Evolutionary conservation across 2,888 invertebrate genomes (phyloP), one percentile per base, ranked within the genome.

Genomic region (Tetragonula carbonaria): DNA sequence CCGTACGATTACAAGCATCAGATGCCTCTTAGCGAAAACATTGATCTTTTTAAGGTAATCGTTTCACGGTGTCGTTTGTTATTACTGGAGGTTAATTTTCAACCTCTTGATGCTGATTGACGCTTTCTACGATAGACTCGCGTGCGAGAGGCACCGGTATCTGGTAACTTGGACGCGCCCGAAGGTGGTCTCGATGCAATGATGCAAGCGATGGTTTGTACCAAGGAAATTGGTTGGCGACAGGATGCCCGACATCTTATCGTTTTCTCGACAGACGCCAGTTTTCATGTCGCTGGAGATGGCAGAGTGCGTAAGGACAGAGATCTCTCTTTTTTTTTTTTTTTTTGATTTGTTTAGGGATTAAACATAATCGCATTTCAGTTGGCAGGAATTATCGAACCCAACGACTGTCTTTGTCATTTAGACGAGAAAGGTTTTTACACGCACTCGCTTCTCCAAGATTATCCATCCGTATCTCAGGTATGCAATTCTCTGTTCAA

Each of bases 161-260:
- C 96, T 2, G 93, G 93, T 2, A 96, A 96, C 94, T 92, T 96
- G 78, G 97, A 97, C 92, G 91, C 94, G 1, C 97, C 97, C 0
- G 98, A 98, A 95, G 98, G 98, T 13, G 98, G 98, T 0, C 96
- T 98, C 72, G 98, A 98, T 93, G 98, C 98, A 5, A 95, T 98
- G 50, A 97, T 98, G 95, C 98, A 98, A 95, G 97, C 96, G 0
- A 97, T 98, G 82, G 97, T 96, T 8, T 97, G 97, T 91, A 95
- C 96, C 86, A 90, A 96, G 21, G 94, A 96, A 88, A 97, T 98
- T 89, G 97, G 97, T 21, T 98, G 98, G 98, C 95, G 98, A 87
- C 94, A 95, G 0, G 95, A 96, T 74, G 97, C 97, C 0, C 95
- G 97, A 81, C 97, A 97, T 94, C 96, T 98, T 88, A 93, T 98